Conservation (phyloP, 2,888 invertebrate genomes). For the Lepidocyrtoides sp. region DNA sequence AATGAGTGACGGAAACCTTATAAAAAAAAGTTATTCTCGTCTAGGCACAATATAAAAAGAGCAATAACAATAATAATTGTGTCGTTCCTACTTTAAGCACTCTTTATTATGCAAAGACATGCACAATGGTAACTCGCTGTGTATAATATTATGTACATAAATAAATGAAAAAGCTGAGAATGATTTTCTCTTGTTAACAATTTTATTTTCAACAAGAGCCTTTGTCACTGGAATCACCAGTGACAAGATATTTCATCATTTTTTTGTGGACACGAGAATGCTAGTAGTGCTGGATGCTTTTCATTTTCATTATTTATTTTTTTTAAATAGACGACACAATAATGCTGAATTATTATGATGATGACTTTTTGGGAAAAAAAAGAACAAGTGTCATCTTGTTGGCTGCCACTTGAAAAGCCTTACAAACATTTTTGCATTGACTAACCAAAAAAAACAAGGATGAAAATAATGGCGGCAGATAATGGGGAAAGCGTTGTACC, state of each 20-base stretch:
- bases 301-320: no score
- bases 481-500: constrained; percentile 57
- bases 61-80: constrained; percentile 59
- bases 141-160: no score
- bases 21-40: background rate
- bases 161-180: constrained; percentile 23
- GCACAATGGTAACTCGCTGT: constrained; percentile 6
- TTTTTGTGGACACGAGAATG: background rate
- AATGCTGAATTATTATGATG: constrained; percentile 33
- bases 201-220: background rate
- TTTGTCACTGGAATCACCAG: background rate
- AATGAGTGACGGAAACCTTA: constrained; percentile 51
- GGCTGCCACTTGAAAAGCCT: constrained; percentile 25
- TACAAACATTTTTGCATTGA: constrained; percentile 6
- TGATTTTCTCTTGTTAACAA: constrained; percentile 27
- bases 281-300: background rate
- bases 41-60: constrained; percentile 27
- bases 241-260: background rate
- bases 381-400: background rate
- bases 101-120: constrained; percentile 60
- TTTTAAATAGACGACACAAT: background rate
- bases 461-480: constrained; percentile 46
- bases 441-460: constrained; percentile 23
- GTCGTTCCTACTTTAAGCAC: background rate
- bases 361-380: background rate